Conservation (phyloP, 2,888 invertebrate genomes). For the Meganola albula region DNA sequence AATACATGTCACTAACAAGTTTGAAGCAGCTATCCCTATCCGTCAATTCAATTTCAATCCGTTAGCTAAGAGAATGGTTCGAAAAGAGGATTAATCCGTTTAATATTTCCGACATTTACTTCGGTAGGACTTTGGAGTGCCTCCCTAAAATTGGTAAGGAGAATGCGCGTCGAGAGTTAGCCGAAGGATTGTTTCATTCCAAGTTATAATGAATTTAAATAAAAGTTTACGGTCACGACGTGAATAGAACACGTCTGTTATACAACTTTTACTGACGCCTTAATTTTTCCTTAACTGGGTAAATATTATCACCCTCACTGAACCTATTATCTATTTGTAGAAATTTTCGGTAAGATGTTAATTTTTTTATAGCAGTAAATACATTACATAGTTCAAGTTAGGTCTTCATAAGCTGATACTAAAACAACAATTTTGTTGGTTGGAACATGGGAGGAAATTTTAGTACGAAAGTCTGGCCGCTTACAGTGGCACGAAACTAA, state of each 20-base stretch:
- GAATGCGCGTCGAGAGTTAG: slow-evolving; percentile 24
- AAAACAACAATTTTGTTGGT: no score
- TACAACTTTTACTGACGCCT: no score
- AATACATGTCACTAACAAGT: no score
- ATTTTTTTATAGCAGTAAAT: no score
- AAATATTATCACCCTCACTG: no score
- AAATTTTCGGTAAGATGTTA: no score
- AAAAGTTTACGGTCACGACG: slow-evolving; percentile 27
- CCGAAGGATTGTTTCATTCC: slow-evolving; percentile 31
- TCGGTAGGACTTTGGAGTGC: slow-evolving; percentile 11
- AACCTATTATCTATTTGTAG: no score
- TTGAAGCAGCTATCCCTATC: no score
- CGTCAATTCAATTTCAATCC: slow-evolving; percentile 13
- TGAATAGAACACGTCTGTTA: slow-evolving; percentile 19
- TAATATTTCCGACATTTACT: slow-evolving; percentile 21
- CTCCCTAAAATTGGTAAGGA: slow-evolving; percentile 20
- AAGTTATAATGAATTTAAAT: slow-evolving; percentile 39
- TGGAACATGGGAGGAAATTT: no score
- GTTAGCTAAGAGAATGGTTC: slow-evolving; percentile 15
- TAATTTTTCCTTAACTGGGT: no score
- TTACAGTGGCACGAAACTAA: slow-evolving; percentile 40
- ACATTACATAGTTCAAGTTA: no score
- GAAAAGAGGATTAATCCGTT: slow-evolving; percentile 25
- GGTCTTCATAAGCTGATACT: no score
- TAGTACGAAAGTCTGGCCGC: slow-evolving; percentile 31